Base-by-base conservation (phyloP, 2,113 vertebrate genomes). In the Colius striatus region DNA sequence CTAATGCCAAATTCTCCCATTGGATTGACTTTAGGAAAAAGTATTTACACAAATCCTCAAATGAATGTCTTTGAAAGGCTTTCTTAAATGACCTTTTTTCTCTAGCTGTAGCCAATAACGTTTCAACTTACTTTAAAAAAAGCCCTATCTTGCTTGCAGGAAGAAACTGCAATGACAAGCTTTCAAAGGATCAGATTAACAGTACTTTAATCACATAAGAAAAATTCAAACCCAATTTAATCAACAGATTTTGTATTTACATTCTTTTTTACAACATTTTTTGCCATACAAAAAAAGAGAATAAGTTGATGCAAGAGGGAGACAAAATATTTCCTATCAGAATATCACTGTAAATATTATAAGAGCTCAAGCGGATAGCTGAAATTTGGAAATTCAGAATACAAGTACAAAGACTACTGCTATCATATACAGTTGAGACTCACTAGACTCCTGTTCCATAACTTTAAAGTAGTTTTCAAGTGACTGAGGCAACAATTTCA, bases 391-490 rank as follows among this genome's bases (percentile, higher is more conserved):
- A 94, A 82, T 36, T 34, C 78, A 51, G 57, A 87, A 87, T 20
- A 70, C 11, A 62, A 91, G 55, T 80, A 86, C 72, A 84, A 75
- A 87, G 87, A 82, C 50, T 65, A 79, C 23, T 38, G 27, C 71
- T 91, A 63, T 78, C 61, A 43, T 51, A 75, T 50, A 88, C 43
- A 91, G 48, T 61, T 47, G 41, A 81, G 61, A 87, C 55, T 87
- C 73, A 55, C 77, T 72, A 71, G 48, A 78, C 50, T 67, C 57
- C 77, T 89, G 6, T 32, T 89, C 19, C 38, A 29, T 48, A 23
- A 70, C 73, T 92, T 90, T 73, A 80, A 91, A 88, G 88, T 51
- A 76, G 50, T 62, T 93, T 88, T 90, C 50, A 90, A 66, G 76
- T 47, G 50, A 79, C n/a, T 66, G 60, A 80, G n/a, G n/a, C 47